Base-by-base conservation (phyloP, 35 echinoderm and acorn worm genomes). In the Apostichopus japonicus region DNA sequence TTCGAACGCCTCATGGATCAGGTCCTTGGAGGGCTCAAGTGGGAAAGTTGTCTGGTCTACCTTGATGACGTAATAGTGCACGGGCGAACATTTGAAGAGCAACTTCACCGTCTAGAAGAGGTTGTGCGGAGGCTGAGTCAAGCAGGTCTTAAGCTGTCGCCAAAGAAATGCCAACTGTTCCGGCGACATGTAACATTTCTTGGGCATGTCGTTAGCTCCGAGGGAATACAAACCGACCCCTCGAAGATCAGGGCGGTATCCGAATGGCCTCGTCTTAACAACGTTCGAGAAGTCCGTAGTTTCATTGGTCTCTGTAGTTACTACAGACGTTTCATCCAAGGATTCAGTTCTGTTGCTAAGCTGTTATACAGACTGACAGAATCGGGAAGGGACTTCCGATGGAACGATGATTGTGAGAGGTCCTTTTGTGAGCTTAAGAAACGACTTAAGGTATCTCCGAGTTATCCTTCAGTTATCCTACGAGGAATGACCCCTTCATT, bases 1-100 rank as follows among this genome's bases (percentile, higher is more conserved):
- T 95, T 95, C 21, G 84, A 95, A 54, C 51, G 94, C 10, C 65
- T 95, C 14, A 95, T 95, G 77, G 94, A 95, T 53, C 83, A 80
- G 13, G 84, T 95, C 7, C 23, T 95, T 5, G 4, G 63, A 16
- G 92, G 92, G 10, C 87, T 96, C 5, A 86, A 90, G 16, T 96
- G 95, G 95, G 55, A 90, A 22, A 77, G 51, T n/a, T 72, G 62
- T 10, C 54, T 96, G n/a, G 63, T 79, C 24, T 95, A 94, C 27
- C 23, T 92, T 6, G 63, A 92, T 82, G 91, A 92, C 61, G 80
- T 92, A 13, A 86, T 92, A 44, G 80, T 92, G 4, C 70, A 84
- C 21, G 79, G 78, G 3, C 82, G 51, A 55, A 54, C 24, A 4
- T 73, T 93, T 55, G 81, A 77, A 5, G 82, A 93, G 11, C 79